Percentiles rank a stretch among this genome's conserved stretches.
Conservation (phyloP, 2,113 vertebrate species). For the Synodontis membranacea region DNA sequence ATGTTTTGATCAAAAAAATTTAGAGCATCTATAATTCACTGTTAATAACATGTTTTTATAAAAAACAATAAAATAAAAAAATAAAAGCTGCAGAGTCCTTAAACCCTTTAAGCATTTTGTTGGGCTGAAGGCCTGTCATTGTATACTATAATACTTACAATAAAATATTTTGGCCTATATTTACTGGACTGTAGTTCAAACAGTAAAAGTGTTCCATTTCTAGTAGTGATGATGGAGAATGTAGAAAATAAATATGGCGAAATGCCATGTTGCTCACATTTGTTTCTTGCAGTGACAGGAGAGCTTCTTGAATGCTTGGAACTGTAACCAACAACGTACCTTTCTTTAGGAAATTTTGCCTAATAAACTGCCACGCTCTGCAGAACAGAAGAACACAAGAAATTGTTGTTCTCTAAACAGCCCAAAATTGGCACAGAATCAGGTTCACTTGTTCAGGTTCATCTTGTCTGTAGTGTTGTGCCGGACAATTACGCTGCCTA, state of each 20-base stretch:
- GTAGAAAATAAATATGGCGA: neutral
- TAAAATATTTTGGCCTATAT: neutral
- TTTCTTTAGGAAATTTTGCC: slow-evolving; percentile 76
- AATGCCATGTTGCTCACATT: slow-evolving; percentile 38
- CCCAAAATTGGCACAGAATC: neutral
- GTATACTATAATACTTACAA: neutral
- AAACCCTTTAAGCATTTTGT: neutral
- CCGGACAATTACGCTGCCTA: neutral
- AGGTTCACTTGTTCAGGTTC: neutral
- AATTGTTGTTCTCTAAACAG: slow-evolving; percentile 8
- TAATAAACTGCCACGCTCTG: slow-evolving; percentile 87
- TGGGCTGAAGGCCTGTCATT: neutral
- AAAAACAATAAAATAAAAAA: neutral
- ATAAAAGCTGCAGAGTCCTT: neutral
- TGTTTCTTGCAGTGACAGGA: slow-evolving; percentile 77
- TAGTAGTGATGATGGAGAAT: neutral
- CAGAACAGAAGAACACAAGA: slow-evolving; percentile 16
- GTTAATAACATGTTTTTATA: no score
- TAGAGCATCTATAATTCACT: neutral
- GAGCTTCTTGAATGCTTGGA: slow-evolving; percentile 82
- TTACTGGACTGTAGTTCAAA: neutral
- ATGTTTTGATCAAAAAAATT: neutral
- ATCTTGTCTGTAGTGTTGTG: neutral
- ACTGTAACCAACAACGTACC: slow-evolving; percentile 84
- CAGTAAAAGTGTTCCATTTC: neutral